A percentile compares a stretch with the other conserved stretches of the same genome.
These are phyloP conservation scores for Amblyraja radiata DNA, from an alignment of 2,797 vertebrate species.

Conservation along the genomic window DNA sequence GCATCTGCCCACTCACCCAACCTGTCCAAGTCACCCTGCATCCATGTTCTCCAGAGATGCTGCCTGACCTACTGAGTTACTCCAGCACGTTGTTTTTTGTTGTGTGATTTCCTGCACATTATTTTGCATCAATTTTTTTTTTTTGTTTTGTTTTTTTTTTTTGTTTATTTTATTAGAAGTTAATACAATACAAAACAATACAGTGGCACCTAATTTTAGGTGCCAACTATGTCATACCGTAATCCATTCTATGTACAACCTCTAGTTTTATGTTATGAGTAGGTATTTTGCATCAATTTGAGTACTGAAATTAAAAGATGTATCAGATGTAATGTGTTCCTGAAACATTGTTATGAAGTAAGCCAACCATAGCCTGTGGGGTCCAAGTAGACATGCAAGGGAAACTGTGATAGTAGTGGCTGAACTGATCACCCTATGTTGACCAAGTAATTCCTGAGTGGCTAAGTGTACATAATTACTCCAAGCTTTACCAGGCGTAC, in stretches of 20 bases:
- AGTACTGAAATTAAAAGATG: neutral
- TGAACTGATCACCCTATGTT: conserved; percentile 40
- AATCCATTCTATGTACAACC: no score
- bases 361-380: neutral
- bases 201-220: no score
- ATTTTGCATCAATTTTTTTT: neutral
- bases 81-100: no score
- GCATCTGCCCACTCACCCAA: no score
- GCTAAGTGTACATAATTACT: conserved; percentile 38
- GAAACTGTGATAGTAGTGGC: conserved; percentile 11
- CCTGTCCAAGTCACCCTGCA: no score
- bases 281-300: neutral
- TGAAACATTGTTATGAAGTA: neutral
- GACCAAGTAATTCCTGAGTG: conserved; percentile 42
- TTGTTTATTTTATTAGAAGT: no score
- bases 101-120: neutral
- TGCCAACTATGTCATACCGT: no score
- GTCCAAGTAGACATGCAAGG: conserved; percentile 10
- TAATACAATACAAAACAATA: no score
- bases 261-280: no score
- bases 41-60: no score
- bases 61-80: no score
- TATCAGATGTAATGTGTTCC: neutral
- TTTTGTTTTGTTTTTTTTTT: no score
- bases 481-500: conserved; percentile 39